Conservation (phyloP, 92 coral and sea anemone species). For the Muricea muricata region DNA sequence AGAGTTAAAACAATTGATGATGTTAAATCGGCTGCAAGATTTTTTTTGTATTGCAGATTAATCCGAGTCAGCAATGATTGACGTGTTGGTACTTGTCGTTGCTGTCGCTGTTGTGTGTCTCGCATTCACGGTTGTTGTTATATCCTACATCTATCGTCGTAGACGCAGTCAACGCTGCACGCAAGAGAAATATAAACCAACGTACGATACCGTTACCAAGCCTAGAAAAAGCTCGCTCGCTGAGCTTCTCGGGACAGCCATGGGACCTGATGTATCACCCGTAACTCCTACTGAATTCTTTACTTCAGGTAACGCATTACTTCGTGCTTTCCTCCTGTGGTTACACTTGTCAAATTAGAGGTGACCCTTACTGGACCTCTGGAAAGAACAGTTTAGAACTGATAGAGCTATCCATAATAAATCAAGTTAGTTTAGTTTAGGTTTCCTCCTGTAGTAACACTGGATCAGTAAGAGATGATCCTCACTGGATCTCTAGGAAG, state of each 20-base stretch:
- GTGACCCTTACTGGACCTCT: no score
- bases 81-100: background rate
- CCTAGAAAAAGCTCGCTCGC: background rate
- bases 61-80: background rate
- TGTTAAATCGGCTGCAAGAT: background rate
- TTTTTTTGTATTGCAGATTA: background rate
- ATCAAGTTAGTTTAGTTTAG: no score
- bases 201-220: background rate
- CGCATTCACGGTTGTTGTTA: background rate
- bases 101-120: background rate
- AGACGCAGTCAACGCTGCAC: background rate
- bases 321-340: no score
- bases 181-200: background rate
- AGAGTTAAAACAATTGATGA: background rate
- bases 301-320: background rate
- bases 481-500: background rate
- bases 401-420: no score
- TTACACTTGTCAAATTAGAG: no score
- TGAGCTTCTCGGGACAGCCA: background rate
- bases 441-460: no score
- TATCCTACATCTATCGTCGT: slow-evolving; percentile 14
- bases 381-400: no score
- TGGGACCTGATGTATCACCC: slow-evolving; percentile 9
- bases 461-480: no score
- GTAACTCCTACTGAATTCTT: slow-evolving; percentile 32